A percentile compares a stretch with the other conserved stretches of the same genome.
phyloP scores from a whole-genome alignment of 2,113 vertebrate species.

The Corvus moneduloides region DNA sequence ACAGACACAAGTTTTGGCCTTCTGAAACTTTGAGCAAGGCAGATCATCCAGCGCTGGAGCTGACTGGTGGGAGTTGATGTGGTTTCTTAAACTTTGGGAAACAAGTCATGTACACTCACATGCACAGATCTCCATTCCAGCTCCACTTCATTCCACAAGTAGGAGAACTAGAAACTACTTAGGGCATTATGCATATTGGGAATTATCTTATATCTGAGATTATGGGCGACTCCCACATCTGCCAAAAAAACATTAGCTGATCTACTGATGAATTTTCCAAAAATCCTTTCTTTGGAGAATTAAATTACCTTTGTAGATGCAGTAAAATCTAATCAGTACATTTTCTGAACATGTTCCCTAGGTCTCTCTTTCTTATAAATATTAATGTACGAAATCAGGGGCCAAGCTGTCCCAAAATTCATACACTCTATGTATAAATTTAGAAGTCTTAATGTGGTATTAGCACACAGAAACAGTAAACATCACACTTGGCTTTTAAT shows the following conservation, averaged over 20 bases:
- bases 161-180: background rate
- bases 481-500: conserved; percentile 28
- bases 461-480: conserved; percentile 19
- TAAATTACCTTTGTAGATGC: background rate
- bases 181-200: background rate
- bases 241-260: background rate
- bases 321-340: background rate
- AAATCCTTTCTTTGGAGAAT: conserved; percentile 9
- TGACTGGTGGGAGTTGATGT: rapidly evolving
- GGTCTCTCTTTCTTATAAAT: conserved; percentile 17
- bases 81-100: background rate
- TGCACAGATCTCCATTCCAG: background rate
- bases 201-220: background rate
- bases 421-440: background rate
- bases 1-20: background rate
- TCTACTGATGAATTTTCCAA: background rate
- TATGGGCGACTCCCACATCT: background rate
- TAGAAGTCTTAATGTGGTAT: conserved; percentile 8
- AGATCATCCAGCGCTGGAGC: background rate
- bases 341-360: conserved; percentile 5
- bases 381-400: conserved; percentile 27
- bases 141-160: background rate
- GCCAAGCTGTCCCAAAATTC: background rate
- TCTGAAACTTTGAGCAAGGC: background rate
- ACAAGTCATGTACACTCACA: rapidly evolving